Conservation (phyloP, 2,888 invertebrate species). For the Caenorhabditis angaria region DNA sequence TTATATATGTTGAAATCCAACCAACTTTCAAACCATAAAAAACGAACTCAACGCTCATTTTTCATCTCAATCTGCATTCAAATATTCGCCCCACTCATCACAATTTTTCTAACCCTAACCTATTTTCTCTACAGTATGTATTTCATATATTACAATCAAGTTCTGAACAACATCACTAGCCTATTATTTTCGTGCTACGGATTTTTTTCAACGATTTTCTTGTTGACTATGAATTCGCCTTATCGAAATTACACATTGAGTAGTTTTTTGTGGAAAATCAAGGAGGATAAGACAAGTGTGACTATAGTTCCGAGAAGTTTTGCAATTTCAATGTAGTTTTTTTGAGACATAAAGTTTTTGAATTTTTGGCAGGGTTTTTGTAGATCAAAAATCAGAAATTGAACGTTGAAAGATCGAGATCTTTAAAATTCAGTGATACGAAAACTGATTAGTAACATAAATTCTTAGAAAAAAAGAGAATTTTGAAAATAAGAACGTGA, state of each 20-base stretch:
- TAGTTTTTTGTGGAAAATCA: too few species aligned
- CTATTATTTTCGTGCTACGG: background rate
- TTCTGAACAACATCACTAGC: background rate
- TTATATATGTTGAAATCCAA: background rate
- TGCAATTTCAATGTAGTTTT: too few species aligned
- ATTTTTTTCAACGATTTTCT: background rate
- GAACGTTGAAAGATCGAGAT: too few species aligned
- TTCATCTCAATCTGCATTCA: background rate
- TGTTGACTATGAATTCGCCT: background rate
- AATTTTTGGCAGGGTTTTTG: too few species aligned
- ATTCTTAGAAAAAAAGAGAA: too few species aligned
- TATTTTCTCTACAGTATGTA: background rate
- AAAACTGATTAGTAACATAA: too few species aligned
- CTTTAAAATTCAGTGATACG: too few species aligned
- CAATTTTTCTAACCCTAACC: background rate
- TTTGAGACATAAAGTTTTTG: too few species aligned
- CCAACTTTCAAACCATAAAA: background rate
- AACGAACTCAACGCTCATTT: background rate
- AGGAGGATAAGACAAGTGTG: too few species aligned
- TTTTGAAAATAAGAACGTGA: too few species aligned
- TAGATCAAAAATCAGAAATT: too few species aligned
- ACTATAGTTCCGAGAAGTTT: too few species aligned
- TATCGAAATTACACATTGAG: background rate
- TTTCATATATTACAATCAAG: background rate
- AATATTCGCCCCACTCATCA: background rate